These are phyloP conservation scores for Oeneis ivallda DNA, from an alignment of 2,888 invertebrate genomes.

Conservation along the genomic window DNA sequence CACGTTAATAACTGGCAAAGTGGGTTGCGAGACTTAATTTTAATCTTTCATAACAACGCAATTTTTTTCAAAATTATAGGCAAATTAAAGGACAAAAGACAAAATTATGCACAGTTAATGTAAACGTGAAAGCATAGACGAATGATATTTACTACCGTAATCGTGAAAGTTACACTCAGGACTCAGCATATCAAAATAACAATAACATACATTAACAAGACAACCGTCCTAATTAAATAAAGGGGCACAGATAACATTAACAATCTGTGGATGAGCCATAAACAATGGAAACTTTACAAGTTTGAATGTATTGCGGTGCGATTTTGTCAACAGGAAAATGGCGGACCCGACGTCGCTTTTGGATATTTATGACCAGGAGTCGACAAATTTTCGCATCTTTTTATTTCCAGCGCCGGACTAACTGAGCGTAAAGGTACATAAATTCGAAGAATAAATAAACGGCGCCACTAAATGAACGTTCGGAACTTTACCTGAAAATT, in stretches of 20 bases:
- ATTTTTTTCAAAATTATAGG: too few relatives aligned
- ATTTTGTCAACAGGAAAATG: slow-evolving; percentile 81
- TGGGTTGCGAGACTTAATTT: too few relatives aligned
- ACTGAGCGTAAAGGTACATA: slow-evolving; percentile 66
- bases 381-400: slow-evolving; percentile 73
- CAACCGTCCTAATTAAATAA: slow-evolving; percentile 19
- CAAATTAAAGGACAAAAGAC: too few relatives aligned
- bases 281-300: slow-evolving; percentile 76
- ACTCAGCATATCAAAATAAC: background rate
- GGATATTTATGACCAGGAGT: slow-evolving; percentile 73
- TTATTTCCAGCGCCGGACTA: slow-evolving; percentile 66
- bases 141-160: too few relatives aligned
- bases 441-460: slow-evolving; percentile 60
- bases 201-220: background rate
- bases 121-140: too few relatives aligned
- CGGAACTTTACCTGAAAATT: slow-evolving; percentile 40
- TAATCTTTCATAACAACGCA: too few relatives aligned
- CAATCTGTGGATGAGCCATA: slow-evolving; percentile 59
- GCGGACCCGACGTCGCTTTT: slow-evolving; percentile 71
- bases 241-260: slow-evolving; percentile 38
- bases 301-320: slow-evolving; percentile 74
- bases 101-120: too few relatives aligned
- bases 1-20: too few relatives aligned
- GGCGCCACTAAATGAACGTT: slow-evolving; percentile 42
- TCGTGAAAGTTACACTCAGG: too few relatives aligned